Evolutionary conservation across 2,113 vertebrate species (phyloP), one percentile per base, ranked within the genome.

Genomic region (Catharus minimus): DNA sequence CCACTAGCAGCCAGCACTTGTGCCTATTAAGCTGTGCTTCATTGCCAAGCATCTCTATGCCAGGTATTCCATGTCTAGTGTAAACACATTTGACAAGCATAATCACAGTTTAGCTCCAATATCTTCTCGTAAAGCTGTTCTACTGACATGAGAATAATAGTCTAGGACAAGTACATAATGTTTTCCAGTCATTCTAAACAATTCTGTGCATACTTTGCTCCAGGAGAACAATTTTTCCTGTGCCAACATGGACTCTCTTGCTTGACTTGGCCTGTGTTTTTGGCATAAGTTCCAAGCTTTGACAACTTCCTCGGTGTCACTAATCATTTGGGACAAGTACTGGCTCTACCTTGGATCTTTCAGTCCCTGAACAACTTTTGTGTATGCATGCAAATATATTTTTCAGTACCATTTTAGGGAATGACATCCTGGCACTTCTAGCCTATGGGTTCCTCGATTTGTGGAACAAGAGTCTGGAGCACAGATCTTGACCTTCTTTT

Each of bases 71-170:
- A 55, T 91, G 93, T 91, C 84, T 92, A 46, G 21, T 76, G 74
- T 87, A 93, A 96, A 94, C 87, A 93, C 28, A 87, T 89, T 91
- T 96, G 95, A 95, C 93, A 94, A 82, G 84, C 78, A 89, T 91
- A 94, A 95, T 94, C 95, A 93, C 78, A 85, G 87, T 95, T 95
- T 91, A 91, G 58, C 58, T 91, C 43, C 14, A 82, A 74, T 92
- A 85, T 92, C 89, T 94, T 92, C 84, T 69, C 43, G 71, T 79
- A 87, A 93, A 92, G 78, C 89, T 91, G 73, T 87, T 67, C 94
- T 85, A 73, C 58, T 93, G 93, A 93, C 85, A 91, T 55, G 89
- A 93, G 74, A 93, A 94, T 95, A 95, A 95, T 91, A 85, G 89
- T 73, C 84, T 89, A 82, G 94, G 94, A 94, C 94, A 96, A 94